These are phyloP conservation scores for Schrankia costaestrigalis DNA, from an alignment of 2,888 invertebrate genomes.

Conservation along the genomic window DNA sequence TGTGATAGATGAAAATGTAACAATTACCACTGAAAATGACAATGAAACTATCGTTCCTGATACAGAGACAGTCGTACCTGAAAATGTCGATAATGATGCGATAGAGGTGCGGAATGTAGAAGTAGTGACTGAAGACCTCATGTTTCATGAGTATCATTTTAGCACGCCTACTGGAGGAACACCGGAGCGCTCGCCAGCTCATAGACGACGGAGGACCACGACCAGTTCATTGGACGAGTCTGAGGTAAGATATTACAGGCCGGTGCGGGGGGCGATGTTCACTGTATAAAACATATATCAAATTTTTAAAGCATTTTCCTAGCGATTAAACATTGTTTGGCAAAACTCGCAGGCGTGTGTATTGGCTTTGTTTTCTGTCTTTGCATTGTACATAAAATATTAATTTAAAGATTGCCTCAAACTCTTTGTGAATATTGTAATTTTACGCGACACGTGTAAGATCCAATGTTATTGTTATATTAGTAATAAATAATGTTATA, in stretches of 20 bases:
- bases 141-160: conserved; percentile 76
- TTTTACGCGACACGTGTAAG: not conserved
- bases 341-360: too few relatives aligned
- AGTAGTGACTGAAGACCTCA: conserved; percentile 40
- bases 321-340: too few relatives aligned
- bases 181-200: conserved; percentile 43
- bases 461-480: not conserved
- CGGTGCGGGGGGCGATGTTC: conserved; percentile 40
- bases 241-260: conserved; percentile 64
- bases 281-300: not conserved
- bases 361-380: too few relatives aligned
- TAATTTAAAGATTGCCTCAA: too few relatives aligned
- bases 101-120: conserved; percentile 34
- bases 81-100: conserved; percentile 14
- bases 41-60: conserved; percentile 7
- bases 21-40: conserved; percentile 11
- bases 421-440: not conserved
- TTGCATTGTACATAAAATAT: too few relatives aligned
- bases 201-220: conserved; percentile 46
- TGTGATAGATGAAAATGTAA: conserved; percentile 12
- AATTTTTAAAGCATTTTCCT: not conserved
- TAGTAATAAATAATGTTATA: too few relatives aligned
- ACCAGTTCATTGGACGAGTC: conserved; percentile 66
- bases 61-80: conserved; percentile 24
- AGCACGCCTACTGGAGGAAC: conserved; percentile 70